Percentiles rank a stretch among this genome's conserved stretches.
phyloP scores from a whole-genome alignment of 1,140 invertebrate genomes.

The Halotydeus destructor region DNA sequence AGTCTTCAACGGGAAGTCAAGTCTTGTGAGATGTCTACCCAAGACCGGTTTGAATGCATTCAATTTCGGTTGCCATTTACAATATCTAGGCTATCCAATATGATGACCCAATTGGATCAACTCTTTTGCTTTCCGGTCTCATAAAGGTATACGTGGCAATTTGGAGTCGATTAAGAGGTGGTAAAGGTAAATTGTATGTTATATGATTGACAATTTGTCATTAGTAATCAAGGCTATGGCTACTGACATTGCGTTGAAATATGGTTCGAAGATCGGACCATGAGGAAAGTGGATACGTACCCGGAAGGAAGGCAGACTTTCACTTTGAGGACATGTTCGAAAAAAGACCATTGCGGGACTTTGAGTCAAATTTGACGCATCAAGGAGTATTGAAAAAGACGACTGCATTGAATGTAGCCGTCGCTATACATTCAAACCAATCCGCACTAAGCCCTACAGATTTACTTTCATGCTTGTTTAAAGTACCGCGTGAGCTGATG shows the following conservation, averaged over 20 bases:
- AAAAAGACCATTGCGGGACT: neutral
- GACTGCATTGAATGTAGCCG: conserved; percentile 83
- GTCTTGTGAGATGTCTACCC: conserved; percentile 71
- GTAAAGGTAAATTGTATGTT: neutral
- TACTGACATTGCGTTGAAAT: conserved; percentile 11
- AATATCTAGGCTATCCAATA: conserved; percentile 94
- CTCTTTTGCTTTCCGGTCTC: conserved; percentile 51
- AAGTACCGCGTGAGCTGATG: conserved; percentile 44
- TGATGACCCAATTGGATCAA: conserved; percentile 92
- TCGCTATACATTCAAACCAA: conserved; percentile 64
- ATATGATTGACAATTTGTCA: conserved; percentile 2
- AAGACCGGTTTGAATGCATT: conserved; percentile 91
- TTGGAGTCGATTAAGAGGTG: conserved; percentile 19
- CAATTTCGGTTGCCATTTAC: conserved; percentile 96
- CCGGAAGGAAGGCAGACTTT: conserved; percentile 6
- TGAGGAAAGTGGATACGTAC: conserved; percentile 9
- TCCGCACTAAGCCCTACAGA: conserved; percentile 73
- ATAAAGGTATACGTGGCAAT: conserved; percentile 74
- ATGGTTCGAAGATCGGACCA: conserved; percentile 10
- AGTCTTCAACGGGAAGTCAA: conserved; percentile 59
- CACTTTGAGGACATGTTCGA: neutral
- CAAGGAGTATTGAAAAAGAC: conserved; percentile 53
- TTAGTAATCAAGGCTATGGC: too few relatives aligned
- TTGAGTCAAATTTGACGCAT: conserved; percentile 33
- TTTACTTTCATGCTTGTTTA: conserved; percentile 89